phyloP scores from a whole-genome alignment of 2,888 invertebrate genomes.

The Acholoe squamosa region DNA sequence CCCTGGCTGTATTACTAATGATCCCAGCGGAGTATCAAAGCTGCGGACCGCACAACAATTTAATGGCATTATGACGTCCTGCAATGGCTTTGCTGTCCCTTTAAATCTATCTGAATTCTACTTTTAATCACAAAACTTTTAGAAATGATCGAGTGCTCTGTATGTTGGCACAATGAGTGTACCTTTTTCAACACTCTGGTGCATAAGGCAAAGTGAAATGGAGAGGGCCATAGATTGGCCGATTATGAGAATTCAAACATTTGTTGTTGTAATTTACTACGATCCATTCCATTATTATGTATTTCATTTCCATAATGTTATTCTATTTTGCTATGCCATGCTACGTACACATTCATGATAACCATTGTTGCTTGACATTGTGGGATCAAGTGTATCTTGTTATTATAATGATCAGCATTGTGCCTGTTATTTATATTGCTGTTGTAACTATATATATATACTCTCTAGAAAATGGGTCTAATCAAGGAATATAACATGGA shows the following conservation, averaged over 20 bases:
- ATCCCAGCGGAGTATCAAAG: too few relatives aligned
- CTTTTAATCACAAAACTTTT: neutral
- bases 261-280: neutral
- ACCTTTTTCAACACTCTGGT: neutral
- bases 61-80: too few relatives aligned
- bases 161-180: too few relatives aligned
- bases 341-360: neutral
- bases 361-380: neutral
- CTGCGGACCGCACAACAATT: too few relatives aligned
- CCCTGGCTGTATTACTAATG: too few relatives aligned
- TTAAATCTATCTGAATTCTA: too few relatives aligned
- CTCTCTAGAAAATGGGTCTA: neutral
- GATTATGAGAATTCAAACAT: neutral
- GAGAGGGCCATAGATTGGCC: neutral
- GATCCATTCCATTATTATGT: constrained; percentile 24
- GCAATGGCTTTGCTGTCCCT: too few relatives aligned
- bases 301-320: neutral
- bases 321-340: constrained; percentile 40
- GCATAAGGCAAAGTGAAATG: neutral
- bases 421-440: constrained; percentile 22
- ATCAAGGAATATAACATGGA: neutral
- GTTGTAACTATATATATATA: neutral
- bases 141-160: neutral
- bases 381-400: neutral
- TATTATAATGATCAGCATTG: neutral